phyloP scores from a whole-genome alignment of 2,797 vertebrate species.

The Miichthys miiuy region DNA sequence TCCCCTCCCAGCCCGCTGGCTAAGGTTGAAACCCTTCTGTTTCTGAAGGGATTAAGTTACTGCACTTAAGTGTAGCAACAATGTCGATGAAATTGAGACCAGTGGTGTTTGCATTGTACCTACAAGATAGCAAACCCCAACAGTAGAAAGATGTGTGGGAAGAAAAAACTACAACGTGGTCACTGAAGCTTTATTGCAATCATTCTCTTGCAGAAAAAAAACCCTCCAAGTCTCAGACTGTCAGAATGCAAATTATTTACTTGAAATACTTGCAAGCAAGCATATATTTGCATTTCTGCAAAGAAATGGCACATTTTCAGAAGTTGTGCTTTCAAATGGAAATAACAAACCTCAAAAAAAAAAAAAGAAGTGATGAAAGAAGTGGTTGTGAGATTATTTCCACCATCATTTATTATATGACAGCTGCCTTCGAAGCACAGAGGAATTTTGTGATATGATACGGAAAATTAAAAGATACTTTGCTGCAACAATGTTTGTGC shows the following conservation, averaged over 20 bases:
- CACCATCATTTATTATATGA: constrained; percentile 2
- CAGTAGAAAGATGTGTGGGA: constrained; percentile 57
- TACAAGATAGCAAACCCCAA: constrained; percentile 76
- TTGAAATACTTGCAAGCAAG: constrained; percentile 37
- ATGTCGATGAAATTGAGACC: constrained; percentile 84
- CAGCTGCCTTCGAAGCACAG: neutral
- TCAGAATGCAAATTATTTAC: constrained; percentile 45
- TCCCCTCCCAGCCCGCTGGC: constrained; percentile 79
- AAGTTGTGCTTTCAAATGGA: constrained; percentile 27
- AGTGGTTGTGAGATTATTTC: constrained; percentile 8
- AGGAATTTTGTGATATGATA: neutral
- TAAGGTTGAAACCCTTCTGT: constrained; percentile 83
- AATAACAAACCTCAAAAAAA: constrained; percentile 11
- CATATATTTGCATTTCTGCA: constrained; percentile 44
- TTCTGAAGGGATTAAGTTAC: constrained; percentile 82
- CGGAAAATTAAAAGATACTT: constrained; percentile 5
- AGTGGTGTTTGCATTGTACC: constrained; percentile 86
- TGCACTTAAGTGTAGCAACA: constrained; percentile 86
- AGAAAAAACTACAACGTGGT: constrained; percentile 18
- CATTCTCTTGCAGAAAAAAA: neutral
- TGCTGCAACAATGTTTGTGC: neutral
- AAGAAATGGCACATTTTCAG: constrained; percentile 23
- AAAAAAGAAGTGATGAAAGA: neutral
- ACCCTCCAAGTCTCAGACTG: neutral
- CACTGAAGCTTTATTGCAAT: neutral